Conservation (phyloP, 1,140 invertebrate species). For the Drosophila repleta region DNA sequence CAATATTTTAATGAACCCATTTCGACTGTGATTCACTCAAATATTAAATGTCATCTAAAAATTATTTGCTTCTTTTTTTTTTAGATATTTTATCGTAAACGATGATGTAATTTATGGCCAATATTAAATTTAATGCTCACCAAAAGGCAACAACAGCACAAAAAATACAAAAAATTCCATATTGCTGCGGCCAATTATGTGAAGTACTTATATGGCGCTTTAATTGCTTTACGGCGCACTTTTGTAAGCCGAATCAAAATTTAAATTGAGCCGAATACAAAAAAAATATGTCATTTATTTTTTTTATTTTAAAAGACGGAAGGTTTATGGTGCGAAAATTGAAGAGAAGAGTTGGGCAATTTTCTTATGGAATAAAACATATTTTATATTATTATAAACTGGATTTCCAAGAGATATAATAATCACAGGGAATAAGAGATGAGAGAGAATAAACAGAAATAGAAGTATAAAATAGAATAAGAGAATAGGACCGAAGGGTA, state of each 20-base stretch:
- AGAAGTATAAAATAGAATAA: neutral
- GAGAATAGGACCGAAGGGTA: neutral
- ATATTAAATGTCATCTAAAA: slow-evolving; percentile 24
- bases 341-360: no score
- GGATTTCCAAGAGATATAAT: no score
- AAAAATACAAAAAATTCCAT: slow-evolving; percentile 42
- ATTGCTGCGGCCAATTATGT: slow-evolving; percentile 69
- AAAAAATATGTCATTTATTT: slow-evolving; percentile 6
- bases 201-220: slow-evolving; percentile 71
- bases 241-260: slow-evolving; percentile 47
- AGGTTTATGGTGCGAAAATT: no score
- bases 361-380: no score
- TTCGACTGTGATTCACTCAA: slow-evolving; percentile 10
- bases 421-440: neutral
- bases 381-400: no score
- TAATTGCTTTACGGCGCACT: slow-evolving; percentile 61
- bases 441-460: neutral
- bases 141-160: slow-evolving; percentile 15
- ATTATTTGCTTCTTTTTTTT: neutral
- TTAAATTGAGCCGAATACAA: slow-evolving; percentile 35
- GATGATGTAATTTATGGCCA: slow-evolving; percentile 78
- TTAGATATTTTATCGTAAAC: slow-evolving; percentile 37
- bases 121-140: slow-evolving; percentile 73
- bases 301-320: neutral
- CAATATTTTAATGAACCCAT: slow-evolving; percentile 39